Conservation (phyloP, 2,797 vertebrate species). For the Naso thynnoides region DNA sequence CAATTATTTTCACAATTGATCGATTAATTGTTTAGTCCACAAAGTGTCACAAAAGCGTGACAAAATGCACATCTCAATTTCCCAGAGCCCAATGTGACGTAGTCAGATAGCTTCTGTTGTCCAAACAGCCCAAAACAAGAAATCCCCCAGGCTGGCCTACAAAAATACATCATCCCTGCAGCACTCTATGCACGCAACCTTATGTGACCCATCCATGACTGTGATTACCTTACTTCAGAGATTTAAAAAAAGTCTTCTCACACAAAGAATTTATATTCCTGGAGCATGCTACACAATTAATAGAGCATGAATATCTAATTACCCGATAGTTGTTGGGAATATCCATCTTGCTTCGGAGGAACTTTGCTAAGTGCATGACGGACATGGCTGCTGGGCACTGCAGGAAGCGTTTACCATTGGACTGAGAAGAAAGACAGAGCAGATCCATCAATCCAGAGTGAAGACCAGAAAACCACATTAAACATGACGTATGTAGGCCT, state of each 20-base stretch:
- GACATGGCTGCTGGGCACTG: conserved; percentile 99
- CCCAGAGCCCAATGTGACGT: too few species aligned
- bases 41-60: too few species aligned
- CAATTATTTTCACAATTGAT: too few species aligned
- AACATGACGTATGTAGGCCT: not conserved
- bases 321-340: conserved; percentile 98
- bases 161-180: too few species aligned
- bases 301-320: conserved; percentile 43
- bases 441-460: conserved; percentile 19
- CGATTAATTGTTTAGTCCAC: too few species aligned
- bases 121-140: too few species aligned
- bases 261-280: not conserved
- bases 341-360: conserved; percentile 99
- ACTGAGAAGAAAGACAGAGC: conserved; percentile 77
- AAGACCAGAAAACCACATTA: conserved; percentile 22
- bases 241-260: not conserved
- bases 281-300: not conserved
- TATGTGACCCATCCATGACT: not conserved
- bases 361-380: conserved; percentile 98
- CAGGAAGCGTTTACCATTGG: conserved; percentile 96
- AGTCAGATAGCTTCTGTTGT: too few species aligned
- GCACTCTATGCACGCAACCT: not conserved
- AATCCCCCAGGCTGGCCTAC: too few species aligned
- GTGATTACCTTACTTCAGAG: not conserved
- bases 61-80: too few species aligned